These are phyloP conservation scores for Sitodiplosis mosellana DNA, from an alignment of 1,140 invertebrate species.

Conservation along the genomic window DNA sequence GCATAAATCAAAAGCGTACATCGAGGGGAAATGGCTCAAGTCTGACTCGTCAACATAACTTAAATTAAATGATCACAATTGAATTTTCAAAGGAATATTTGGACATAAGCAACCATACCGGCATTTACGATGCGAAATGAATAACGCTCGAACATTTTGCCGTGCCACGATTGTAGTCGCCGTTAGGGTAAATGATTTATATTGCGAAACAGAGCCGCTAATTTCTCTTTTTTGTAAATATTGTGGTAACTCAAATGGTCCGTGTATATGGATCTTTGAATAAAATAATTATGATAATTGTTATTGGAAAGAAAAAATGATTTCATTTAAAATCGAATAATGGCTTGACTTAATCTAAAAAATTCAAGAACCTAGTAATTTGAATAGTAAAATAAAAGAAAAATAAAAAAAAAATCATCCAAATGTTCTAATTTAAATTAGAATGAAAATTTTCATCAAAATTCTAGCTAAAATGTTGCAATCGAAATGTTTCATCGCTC, in stretches of 20 bases:
- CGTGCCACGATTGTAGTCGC: neutral
- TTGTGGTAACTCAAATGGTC: neutral
- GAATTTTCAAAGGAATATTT: too few relatives aligned
- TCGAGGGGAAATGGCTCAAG: neutral
- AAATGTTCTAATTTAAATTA: too few relatives aligned
- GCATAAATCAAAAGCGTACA: conserved; percentile 3
- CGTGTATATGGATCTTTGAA: conserved; percentile 3
- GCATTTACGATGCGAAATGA: conserved; percentile 2
- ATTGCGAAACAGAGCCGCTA: neutral
- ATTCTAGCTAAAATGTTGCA: too few relatives aligned
- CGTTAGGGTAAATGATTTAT: neutral
- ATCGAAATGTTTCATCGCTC: neutral
- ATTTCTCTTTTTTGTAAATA: neutral
- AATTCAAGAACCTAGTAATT: too few relatives aligned
- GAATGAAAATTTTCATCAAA: neutral
- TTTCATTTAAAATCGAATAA: too few relatives aligned
- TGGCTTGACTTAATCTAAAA: too few relatives aligned
- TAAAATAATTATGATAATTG: too few relatives aligned
- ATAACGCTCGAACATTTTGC: neutral
- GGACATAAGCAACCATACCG: neutral
- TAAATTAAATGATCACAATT: neutral
- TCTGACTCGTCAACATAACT: conserved; percentile 1
- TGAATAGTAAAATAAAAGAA: neutral
- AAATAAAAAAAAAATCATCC: neutral
- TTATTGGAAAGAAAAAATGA: too few relatives aligned